A percentile compares a stretch with the other conserved stretches of the same genome.
Conservation (phyloP, 2,113 vertebrate genomes). For the Dunckerocampus dactyliophorus region DNA sequence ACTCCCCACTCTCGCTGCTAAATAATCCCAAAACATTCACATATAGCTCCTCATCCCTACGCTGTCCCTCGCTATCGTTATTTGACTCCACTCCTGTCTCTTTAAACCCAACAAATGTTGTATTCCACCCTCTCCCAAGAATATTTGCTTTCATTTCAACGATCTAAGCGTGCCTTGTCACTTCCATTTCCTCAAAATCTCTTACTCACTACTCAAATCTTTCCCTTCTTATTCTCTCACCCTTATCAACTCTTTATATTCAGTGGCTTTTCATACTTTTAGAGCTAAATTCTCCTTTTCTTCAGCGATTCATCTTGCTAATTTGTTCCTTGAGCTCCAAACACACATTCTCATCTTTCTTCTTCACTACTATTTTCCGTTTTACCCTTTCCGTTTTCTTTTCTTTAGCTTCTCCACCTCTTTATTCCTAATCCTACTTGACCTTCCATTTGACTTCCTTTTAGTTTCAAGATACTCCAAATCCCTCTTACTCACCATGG, state of each 20-base stretch:
- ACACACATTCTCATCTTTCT: slow-evolving; percentile 17
- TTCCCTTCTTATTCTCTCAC: slow-evolving; percentile 1
- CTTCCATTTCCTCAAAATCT: slow-evolving; percentile 4
- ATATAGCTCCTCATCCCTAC: slow-evolving; percentile 22
- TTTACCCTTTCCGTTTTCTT: slow-evolving; percentile 3
- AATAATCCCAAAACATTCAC: slow-evolving; percentile 50
- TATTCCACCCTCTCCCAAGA: neutral
- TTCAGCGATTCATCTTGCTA: slow-evolving; percentile 9
- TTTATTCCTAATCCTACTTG: slow-evolving; percentile 40
- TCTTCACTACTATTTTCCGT: slow-evolving; percentile 18
- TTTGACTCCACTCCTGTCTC: slow-evolving; percentile 23
- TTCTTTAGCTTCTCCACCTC: slow-evolving; percentile 9
- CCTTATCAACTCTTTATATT: slow-evolving; percentile 1
- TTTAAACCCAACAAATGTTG: slow-evolving; percentile 9
- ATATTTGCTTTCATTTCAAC: neutral
- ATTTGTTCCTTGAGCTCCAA: slow-evolving; percentile 19
- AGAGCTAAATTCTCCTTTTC: slow-evolving; percentile 17
- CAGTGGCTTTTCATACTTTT: slow-evolving; percentile 10
- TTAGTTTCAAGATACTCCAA: slow-evolving; percentile 28
- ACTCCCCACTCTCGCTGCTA: slow-evolving; percentile 19
- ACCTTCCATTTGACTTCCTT: slow-evolving; percentile 30
- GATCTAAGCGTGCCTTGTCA: slow-evolving; percentile 1
- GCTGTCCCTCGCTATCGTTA: slow-evolving; percentile 17
- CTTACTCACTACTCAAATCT: neutral
- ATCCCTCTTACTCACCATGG: slow-evolving; percentile 4